Base-by-base conservation (phyloP, 2,888 invertebrate genomes). In the Hyposoter didymator region DNA sequence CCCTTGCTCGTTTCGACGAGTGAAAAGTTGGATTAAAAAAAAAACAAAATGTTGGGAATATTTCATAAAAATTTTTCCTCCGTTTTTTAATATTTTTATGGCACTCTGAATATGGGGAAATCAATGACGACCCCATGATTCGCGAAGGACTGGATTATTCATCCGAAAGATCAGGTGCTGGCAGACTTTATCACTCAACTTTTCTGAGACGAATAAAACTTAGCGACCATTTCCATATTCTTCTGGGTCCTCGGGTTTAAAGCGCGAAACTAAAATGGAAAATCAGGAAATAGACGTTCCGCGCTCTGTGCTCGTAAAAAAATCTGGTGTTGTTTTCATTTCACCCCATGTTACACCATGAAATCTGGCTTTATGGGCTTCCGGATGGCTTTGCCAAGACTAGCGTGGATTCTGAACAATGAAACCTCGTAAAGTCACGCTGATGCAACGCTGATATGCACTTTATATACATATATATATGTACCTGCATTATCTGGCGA, bases 341-440 rank as follows among this genome's bases (percentile, higher is more conserved):
- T 12, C 64, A 47, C 22, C 49, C 64, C 67, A 78, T 73, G 78
- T 69, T 45, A 74, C 59, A 73, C 79, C 69, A 75, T 84, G 74
- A 75, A 79, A 84, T 45, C 69, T 19, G 64, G 64, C 64, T 75
- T 79, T 79, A 79, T 75, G 69, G 45, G 49, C 67, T 81, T 74
- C 74, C 74, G 73, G 39, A 35, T 6, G 45, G 17, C 62, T 66
- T 59, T 62, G 52, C 35, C 32, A 39, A 43, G 52, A 78, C 45
- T 55, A 69, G 7, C 79, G 22, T 43, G 64, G 47, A 70, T 84
- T 64, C 28, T 62, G 69, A 80, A 84, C 84, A 80, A 84, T 80
- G 64, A 75, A 80, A 70, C 17, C 72, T 83, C 83, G 84, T 84
- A 80, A 84, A 79, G 70, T 75, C 70, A 22, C 70, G 32, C 14